These are phyloP conservation scores for Papilio protenor DNA, from an alignment of 2,888 invertebrate species.

Conservation along the genomic window DNA sequence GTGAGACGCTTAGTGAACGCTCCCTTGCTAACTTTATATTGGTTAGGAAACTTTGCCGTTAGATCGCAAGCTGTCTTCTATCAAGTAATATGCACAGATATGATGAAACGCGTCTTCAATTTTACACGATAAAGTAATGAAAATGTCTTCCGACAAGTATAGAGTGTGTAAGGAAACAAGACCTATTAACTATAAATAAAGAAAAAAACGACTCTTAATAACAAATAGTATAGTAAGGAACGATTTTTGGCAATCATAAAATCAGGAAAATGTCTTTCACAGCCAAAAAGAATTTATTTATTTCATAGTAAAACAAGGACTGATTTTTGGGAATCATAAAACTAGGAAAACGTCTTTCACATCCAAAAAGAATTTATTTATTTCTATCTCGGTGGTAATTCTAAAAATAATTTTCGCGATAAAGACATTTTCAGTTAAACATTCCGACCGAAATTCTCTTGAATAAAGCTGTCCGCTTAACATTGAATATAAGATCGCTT, in stretches of 20 bases:
- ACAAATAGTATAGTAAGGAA: too few species aligned
- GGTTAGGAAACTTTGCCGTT: constrained; percentile 76
- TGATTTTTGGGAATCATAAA: constrained; percentile 23
- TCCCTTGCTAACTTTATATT: constrained; percentile 78
- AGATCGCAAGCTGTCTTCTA: constrained; percentile 57
- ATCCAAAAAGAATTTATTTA: constrained; percentile 53
- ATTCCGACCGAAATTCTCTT: constrained; percentile 62
- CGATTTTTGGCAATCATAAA: constrained; percentile 23
- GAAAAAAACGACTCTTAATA: background rate
- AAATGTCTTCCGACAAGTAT: background rate
- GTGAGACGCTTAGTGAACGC: constrained; percentile 77
- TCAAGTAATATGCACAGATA: constrained; percentile 54
- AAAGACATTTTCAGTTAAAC: constrained; percentile 63
- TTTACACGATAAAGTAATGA: background rate
- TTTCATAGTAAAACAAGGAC: constrained; percentile 46
- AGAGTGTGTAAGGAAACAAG: background rate
- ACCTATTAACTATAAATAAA: background rate
- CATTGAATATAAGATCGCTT: constrained; percentile 78
- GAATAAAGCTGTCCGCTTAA: constrained; percentile 72
- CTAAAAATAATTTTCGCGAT: constrained; percentile 61
- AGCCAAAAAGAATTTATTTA: constrained; percentile 53
- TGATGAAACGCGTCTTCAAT: constrained; percentile 5
- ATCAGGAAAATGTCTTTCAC: constrained; percentile 49
- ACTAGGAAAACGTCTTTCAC: constrained; percentile 49
- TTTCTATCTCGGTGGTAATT: constrained; percentile 59